A percentile compares a stretch with the other conserved stretches of the same genome.
phyloP scores from a whole-genome alignment of 2,888 invertebrate genomes.

The Amiota mariae region DNA sequence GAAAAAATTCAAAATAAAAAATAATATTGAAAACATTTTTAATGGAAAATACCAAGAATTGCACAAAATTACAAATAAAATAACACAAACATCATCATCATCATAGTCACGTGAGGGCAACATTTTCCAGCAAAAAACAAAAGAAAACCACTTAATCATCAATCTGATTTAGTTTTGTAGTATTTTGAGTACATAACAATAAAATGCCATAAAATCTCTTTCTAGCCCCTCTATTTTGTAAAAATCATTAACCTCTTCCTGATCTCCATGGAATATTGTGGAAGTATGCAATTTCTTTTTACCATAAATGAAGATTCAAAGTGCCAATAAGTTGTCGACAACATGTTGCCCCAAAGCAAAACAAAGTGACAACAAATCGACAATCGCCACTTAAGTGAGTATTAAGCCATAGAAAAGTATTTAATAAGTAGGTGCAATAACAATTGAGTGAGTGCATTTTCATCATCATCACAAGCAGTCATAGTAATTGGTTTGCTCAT shows the following conservation, averaged over 20 bases:
- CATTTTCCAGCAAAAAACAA: background rate
- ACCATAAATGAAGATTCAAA: slow-evolving; percentile 1
- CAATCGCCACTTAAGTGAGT: background rate
- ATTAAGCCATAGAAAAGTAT: background rate
- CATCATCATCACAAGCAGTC: background rate
- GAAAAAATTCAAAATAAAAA: background rate
- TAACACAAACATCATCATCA: background rate
- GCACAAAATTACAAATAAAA: background rate
- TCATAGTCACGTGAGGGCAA: too few relatives aligned
- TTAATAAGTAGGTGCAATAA: slow-evolving; percentile 13
- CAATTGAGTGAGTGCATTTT: background rate
- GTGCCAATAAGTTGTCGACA: slow-evolving; percentile 24
- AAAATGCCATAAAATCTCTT: too few relatives aligned
- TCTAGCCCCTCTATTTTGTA: background rate
- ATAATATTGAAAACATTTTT: background rate
- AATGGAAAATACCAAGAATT: background rate
- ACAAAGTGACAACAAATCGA: slow-evolving; percentile 3
- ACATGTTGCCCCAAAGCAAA: slow-evolving; percentile 6
- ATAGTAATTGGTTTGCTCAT: slow-evolving; percentile 21
- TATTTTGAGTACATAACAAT: too few relatives aligned
- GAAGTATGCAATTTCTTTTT: slow-evolving; percentile 9
- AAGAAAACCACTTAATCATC: background rate
- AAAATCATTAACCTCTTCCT: background rate
- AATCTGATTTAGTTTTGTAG: background rate
- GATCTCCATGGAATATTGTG: background rate